These are phyloP conservation scores for Harpagus bidentatus DNA, from an alignment of 2,113 vertebrate genomes.

Conservation along the genomic window DNA sequence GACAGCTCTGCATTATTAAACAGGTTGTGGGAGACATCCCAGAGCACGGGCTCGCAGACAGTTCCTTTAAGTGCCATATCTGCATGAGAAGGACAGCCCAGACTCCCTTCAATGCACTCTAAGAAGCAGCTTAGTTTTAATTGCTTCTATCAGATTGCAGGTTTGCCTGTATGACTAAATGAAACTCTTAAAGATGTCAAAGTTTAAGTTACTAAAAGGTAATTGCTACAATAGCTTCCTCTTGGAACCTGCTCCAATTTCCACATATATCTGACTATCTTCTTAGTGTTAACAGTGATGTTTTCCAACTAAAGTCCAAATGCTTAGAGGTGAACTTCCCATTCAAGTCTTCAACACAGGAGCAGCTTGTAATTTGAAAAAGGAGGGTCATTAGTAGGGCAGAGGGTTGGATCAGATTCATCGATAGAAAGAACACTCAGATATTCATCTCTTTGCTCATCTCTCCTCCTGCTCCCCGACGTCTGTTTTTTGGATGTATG, in stretches of 20 bases:
- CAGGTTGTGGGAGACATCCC: not conserved
- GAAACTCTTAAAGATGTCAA: not conserved
- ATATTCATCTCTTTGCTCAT: not conserved
- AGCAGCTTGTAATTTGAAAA: not conserved
- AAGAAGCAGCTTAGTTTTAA: not conserved
- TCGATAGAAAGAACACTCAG: not conserved
- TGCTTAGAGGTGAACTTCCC: not conserved
- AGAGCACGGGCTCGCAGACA: fast-evolving
- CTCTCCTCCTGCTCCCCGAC: not conserved
- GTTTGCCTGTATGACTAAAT: not conserved
- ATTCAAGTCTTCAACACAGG: not conserved
- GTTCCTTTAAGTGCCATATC: not conserved
- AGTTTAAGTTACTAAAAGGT: not conserved
- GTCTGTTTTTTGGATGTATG: not conserved
- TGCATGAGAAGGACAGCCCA: not conserved
- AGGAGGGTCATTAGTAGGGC: not conserved
- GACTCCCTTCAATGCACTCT: not conserved
- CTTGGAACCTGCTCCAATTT: not conserved
- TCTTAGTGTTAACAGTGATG: not conserved
- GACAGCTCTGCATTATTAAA: not conserved
- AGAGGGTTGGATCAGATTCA: not conserved
- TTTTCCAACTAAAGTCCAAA: not conserved
- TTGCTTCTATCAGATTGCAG: not conserved
- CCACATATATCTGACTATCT: not conserved
- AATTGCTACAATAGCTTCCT: not conserved